A percentile compares a stretch with the other conserved stretches of the same genome.
Conservation (phyloP, 2,113 vertebrate species). For the Hymenochirus boettgeri region DNA sequence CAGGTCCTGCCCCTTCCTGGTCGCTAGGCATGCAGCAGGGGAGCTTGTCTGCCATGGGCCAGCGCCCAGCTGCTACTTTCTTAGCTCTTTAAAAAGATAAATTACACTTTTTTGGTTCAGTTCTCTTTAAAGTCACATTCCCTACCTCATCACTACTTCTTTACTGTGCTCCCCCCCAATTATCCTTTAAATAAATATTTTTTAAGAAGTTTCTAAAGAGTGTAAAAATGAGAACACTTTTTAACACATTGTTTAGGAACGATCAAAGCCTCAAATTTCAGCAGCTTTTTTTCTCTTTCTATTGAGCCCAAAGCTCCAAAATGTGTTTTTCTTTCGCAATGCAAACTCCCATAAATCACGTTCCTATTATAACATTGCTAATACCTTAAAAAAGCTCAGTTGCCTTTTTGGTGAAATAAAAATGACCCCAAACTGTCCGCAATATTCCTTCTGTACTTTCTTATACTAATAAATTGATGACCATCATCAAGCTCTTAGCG, state of each 20-base stretch:
- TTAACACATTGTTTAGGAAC: constrained; percentile 48
- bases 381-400: constrained; percentile 61
- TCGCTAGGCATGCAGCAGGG: too few relatives aligned
- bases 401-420: constrained; percentile 67
- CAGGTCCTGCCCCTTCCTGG: too few relatives aligned
- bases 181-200: constrained; percentile 5
- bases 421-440: constrained; percentile 50
- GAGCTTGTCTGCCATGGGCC: too few relatives aligned
- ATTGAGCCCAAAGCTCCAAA: constrained; percentile 42
- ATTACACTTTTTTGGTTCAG: too few relatives aligned
- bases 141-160: not conserved
- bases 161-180: not conserved
- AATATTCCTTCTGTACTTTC: constrained; percentile 46
- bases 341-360: constrained; percentile 48
- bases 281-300: constrained; percentile 46
- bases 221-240: constrained; percentile 42
- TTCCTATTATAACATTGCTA: constrained; percentile 60
- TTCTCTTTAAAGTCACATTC: too few relatives aligned
- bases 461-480: constrained; percentile 53
- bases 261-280: constrained; percentile 17
- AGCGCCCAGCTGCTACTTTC: too few relatives aligned
- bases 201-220: constrained; percentile 43
- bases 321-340: constrained; percentile 52
- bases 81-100: too few relatives aligned
- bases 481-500: constrained; percentile 41